Evolutionary conservation across 2,797 vertebrate genomes (phyloP).

Genomic region (Hippoglossus hippoglossus): DNA sequence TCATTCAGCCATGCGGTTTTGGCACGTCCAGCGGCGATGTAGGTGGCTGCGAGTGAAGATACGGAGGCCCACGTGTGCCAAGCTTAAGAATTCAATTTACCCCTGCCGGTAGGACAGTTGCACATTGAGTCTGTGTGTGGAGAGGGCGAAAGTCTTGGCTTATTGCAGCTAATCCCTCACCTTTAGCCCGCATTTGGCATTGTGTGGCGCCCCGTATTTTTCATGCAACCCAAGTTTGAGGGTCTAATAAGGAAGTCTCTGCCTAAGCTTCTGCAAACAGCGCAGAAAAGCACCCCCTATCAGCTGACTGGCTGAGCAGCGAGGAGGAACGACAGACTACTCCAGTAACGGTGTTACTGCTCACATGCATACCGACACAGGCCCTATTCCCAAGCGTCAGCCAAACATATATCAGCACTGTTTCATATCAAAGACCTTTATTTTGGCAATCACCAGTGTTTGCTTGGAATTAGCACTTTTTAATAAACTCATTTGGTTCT

Average conservation of each 20-base stretch:
- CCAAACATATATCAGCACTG: slow-evolving; percentile 68
- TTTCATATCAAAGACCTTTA: slow-evolving; percentile 79
- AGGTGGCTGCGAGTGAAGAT: slow-evolving; percentile 77
- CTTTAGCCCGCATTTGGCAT: slow-evolving; percentile 56
- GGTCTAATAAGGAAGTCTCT: slow-evolving; percentile 71
- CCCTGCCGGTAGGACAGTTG: slow-evolving; percentile 54
- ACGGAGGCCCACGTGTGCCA: slow-evolving; percentile 67
- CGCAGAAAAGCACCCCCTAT: slow-evolving; percentile 44
- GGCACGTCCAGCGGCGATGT: slow-evolving; percentile 73
- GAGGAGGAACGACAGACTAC: slow-evolving; percentile 57
- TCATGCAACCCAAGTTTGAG: slow-evolving; percentile 69
- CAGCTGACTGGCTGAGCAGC: slow-evolving; percentile 61
- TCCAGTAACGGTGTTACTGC: slow-evolving; percentile 49
- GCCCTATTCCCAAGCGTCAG: slow-evolving; percentile 30
- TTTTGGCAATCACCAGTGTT: slow-evolving; percentile 70
- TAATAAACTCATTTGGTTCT: slow-evolving; percentile 77
- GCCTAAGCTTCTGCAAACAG: slow-evolving; percentile 73
- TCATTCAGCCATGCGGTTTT: slow-evolving; percentile 79
- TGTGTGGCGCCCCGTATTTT: slow-evolving; percentile 61
- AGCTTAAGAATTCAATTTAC: slow-evolving; percentile 75
- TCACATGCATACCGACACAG: slow-evolving; percentile 39
- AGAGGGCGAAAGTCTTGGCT: slow-evolving; percentile 33
- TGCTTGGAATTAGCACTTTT: slow-evolving; percentile 75
- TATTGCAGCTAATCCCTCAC: slow-evolving; percentile 64
- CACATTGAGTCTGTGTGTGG: slow-evolving; percentile 46